Percentiles rank a stretch among this genome's conserved stretches.
Evolutionary conservation across 2,113 vertebrate genomes (phyloP).

Genomic region (Axis porcinus): DNA sequence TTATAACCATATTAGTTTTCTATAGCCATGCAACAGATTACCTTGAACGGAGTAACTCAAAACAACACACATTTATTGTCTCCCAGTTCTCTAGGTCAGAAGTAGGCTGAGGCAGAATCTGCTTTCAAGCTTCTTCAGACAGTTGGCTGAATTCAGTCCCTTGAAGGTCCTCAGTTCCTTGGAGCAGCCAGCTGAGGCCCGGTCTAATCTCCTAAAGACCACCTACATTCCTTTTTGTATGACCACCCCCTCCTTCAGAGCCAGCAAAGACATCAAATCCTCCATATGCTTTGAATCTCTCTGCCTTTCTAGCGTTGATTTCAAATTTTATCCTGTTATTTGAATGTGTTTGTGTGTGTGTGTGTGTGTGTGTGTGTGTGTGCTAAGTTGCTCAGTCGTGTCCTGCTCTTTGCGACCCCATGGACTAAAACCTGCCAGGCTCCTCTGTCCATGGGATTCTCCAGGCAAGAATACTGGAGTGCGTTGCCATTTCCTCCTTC

Average conservation of each 20-base stretch:
- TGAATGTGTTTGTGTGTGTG: neutral
- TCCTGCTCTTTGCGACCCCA: neutral
- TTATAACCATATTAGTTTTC: neutral
- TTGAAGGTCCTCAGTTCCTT: neutral
- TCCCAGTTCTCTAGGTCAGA: neutral
- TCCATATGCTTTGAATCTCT: neutral
- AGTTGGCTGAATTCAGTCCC: neutral
- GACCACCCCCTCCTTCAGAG: neutral
- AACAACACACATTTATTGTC: neutral
- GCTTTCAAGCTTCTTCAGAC: neutral
- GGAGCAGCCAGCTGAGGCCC: neutral
- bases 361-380: neutral
- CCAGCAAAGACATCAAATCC: neutral
- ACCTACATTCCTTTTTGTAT: neutral
- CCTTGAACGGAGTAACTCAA: neutral
- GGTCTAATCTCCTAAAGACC: neutral
- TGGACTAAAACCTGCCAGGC: neutral
- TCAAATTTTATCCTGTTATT: neutral
- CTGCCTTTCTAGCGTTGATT: neutral
- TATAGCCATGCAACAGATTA: neutral
- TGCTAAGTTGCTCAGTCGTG: fast-evolving
- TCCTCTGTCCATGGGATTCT: neutral
- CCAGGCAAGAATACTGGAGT: neutral
- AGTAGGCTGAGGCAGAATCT: neutral
- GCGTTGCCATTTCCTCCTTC: neutral